Base-by-base conservation (phyloP, 2,113 vertebrate species). In the Synchiropus splendidus region DNA sequence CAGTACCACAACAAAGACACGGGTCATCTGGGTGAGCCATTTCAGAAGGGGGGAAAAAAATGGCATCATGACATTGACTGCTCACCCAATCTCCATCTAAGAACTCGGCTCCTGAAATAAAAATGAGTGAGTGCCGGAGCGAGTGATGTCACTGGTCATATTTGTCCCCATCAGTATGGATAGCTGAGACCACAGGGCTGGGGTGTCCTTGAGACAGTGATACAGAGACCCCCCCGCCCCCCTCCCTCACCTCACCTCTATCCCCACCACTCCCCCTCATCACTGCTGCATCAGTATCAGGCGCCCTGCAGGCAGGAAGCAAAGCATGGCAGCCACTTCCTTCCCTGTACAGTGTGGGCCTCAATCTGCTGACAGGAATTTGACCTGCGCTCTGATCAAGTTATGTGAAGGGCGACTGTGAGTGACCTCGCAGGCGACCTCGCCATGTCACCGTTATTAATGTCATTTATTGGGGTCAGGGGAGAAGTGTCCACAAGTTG, bases 201-300 rank as follows among this genome's bases (percentile, higher is more conserved):
- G 61, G 67, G 67, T 55, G 83, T 86, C 84, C 84, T 86, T 86
- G 82, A 84, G 77, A 84, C 71, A 52, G 53, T 57, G 61, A 50
- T 59, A 68, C 58, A 59, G 49, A 58, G 51, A 45, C 36, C 18
- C 45, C 30, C 40, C 5, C 14, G 31, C 13, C 12, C 30, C 31
- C 2, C 27, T 1, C 12, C 32, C 14, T 27, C 16, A 15, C 12
- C 45, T 5, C 42, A 13, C 12, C 16, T 12, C 16, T 37, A 10
- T 10, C 12, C 49, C 14, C 27, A 12, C 36, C 8, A 38, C 10
- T 21, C 14, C 6, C 16, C 16, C 16, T 18, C 42, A 16, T 17
- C 17, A 2, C 46, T 55, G 62, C 55, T 78, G 67, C 72, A 77
- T 82, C 71, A 72, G 78, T 79, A 76, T 82, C 76, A 75, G 61